Percentiles rank a stretch among this genome's conserved stretches.
These are phyloP conservation scores for Pangasianodon gigas DNA, from an alignment of 2,113 vertebrate species.

Conservation along the genomic window DNA sequence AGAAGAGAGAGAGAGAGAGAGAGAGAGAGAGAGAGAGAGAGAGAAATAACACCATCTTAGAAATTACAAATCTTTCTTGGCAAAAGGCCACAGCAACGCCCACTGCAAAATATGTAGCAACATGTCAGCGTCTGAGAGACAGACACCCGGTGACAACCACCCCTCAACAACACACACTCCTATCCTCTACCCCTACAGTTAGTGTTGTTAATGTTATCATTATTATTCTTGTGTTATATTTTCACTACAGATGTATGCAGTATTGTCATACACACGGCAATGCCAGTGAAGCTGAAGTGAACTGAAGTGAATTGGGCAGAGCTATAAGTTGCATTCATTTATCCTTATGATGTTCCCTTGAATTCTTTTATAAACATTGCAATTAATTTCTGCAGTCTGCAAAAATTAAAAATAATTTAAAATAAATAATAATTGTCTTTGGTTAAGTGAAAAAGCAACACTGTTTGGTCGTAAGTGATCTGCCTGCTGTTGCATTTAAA, in stretches of 20 bases:
- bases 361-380: not conserved
- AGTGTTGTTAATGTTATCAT: not conserved
- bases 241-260: not conserved
- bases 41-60: constrained; percentile 21
- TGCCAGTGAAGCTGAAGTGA: not conserved
- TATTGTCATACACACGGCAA: not conserved
- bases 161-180: not conserved
- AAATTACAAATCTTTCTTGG: constrained; percentile 25
- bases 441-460: not conserved
- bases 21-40: constrained; percentile 12
- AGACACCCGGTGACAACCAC: not conserved
- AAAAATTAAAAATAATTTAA: not conserved
- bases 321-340: not conserved
- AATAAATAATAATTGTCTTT: not conserved
- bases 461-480: constrained; percentile 17
- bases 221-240: not conserved
- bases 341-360: not conserved
- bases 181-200: not conserved
- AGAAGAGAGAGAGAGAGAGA: constrained; percentile 20
- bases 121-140: constrained; percentile 6
- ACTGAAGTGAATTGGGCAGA: not conserved
- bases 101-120: constrained; percentile 13
- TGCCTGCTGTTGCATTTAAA: not conserved
- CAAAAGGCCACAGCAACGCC: not conserved
- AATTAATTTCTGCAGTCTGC: not conserved